A percentile compares a stretch with the other conserved stretches of the same genome.
phyloP scores from a whole-genome alignment of 2,888 invertebrate species.

The Thysanoteuthis rhombus region DNA sequence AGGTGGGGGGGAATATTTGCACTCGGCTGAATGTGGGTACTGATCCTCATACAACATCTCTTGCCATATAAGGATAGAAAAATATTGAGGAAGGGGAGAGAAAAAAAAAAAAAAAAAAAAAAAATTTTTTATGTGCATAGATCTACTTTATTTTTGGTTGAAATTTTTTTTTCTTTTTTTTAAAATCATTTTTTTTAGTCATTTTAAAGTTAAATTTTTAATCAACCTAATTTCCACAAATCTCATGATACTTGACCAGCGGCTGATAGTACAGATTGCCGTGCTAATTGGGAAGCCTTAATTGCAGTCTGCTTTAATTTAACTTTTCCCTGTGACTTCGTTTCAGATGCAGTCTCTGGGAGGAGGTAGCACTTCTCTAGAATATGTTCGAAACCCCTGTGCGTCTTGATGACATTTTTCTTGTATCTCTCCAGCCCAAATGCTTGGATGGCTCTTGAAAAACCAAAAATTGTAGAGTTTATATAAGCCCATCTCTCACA shows the following conservation, averaged over 20 bases:
- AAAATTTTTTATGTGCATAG: no score
- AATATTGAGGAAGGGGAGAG: no score
- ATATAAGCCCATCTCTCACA: slow-evolving; percentile 88
- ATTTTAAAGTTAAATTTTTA: not conserved
- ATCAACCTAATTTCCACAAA: not conserved
- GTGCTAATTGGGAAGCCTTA: slow-evolving; percentile 83
- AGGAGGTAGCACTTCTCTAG: slow-evolving; percentile 68
- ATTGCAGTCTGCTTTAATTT: slow-evolving; percentile 83
- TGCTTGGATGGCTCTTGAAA: slow-evolving; percentile 86
- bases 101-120: no score
- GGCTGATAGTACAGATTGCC: slow-evolving; percentile 53
- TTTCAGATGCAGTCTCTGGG: slow-evolving; percentile 21
- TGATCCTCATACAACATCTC: no score
- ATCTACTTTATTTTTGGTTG: not conserved
- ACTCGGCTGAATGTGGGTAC: no score
- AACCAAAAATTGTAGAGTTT: slow-evolving; percentile 87
- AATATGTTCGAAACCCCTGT: slow-evolving; percentile 85
- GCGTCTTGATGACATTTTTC: slow-evolving; percentile 85
- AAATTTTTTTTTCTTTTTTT: not conserved
- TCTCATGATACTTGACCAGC: slow-evolving; percentile 27
- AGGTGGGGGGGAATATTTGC: no score
- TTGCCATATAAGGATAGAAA: no score
- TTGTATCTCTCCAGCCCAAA: slow-evolving; percentile 90
- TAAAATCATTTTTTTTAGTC: not conserved
- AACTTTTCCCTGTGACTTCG: slow-evolving; percentile 59